Evolutionary conservation across 2,113 vertebrate species (phyloP), one percentile per base, ranked within the genome.

Genomic region (Chloropsis cyanopogon): DNA sequence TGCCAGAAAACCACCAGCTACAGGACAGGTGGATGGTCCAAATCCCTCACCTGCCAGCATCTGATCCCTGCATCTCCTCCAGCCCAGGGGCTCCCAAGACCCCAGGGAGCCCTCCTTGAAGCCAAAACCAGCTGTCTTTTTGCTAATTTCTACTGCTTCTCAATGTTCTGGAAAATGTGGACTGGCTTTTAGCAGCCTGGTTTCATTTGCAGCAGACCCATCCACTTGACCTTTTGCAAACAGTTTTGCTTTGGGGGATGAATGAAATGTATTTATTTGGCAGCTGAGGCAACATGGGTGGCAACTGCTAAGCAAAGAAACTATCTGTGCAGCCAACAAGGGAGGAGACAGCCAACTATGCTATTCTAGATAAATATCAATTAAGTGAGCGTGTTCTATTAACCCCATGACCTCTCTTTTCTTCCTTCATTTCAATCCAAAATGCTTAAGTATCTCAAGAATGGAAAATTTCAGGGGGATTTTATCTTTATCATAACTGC

Each of bases 291-390:
- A 75, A 68, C 31, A 73, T 5, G 57, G 66, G 88, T 79, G 73
- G 61, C 53, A 94, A 65, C 39, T 65, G 33, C 78, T 77, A 69
- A 80, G 83, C 56, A 86, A 93, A 95, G 79, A 84, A 92, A 91
- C 86, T 80, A 66, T 59, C 50, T 68, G 52, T 57, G 65, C 76
- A 88, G 83, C 83, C 69, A 88, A 75, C 26, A 85, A 69, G 14
- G 63, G 81, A 94, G 24, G 42, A 42, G 29, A 72, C 28, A 54
- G 39, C 49, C 88, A 93, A 80, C 33, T n/a, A 22, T 17, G 33
- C 53, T 72, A 20, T 47, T 89, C 61, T 77, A 86, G 46, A 77
- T 87, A 94, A 96, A 61, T 61, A 86, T 13, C 69, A 90, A 88
- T 82, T 86, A 96, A 91, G 35, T 20, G 28, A 95, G 68, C 59